phyloP scores from a whole-genome alignment of 2,797 vertebrate genomes.

The Eleutherodactylus coqui region DNA sequence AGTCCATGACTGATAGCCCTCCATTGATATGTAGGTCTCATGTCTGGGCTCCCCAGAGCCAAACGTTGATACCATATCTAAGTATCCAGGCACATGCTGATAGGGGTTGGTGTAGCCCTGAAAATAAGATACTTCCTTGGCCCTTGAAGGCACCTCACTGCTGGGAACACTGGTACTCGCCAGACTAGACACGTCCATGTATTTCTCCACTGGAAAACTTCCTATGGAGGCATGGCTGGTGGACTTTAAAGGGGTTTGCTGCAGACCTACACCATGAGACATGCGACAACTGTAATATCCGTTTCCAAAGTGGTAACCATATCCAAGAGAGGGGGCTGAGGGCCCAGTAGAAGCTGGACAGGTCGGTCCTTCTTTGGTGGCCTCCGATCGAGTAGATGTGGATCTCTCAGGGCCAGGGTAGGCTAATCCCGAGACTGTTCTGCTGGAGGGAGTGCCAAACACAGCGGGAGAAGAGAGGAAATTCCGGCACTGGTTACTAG shows the following conservation, averaged over 20 bases:
- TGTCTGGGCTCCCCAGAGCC: constrained; percentile 79
- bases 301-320: constrained; percentile 84
- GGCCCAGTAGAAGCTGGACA: constrained; percentile 68
- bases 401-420: constrained; percentile 71
- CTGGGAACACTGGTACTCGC: constrained; percentile 76
- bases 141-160: constrained; percentile 77
- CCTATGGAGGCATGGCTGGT: constrained; percentile 77
- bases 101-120: constrained; percentile 81
- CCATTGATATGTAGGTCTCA: constrained; percentile 82
- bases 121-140: constrained; percentile 83
- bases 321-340: constrained; percentile 75
- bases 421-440: constrained; percentile 71
- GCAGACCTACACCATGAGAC: constrained; percentile 80
- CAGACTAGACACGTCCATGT: constrained; percentile 82
- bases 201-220: constrained; percentile 81
- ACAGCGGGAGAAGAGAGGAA: constrained; percentile 69
- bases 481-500: constrained; percentile 65
- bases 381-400: constrained; percentile 69
- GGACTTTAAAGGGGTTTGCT: constrained; percentile 80
- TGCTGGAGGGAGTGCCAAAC: constrained; percentile 68
- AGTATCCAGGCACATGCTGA: constrained; percentile 81
- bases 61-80: constrained; percentile 83
- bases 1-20: constrained; percentile 84
- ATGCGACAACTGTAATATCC: constrained; percentile 85
- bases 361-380: constrained; percentile 74